phyloP scores from a whole-genome alignment of 2,888 invertebrate species.

The Exephanes ischioxanthus region DNA sequence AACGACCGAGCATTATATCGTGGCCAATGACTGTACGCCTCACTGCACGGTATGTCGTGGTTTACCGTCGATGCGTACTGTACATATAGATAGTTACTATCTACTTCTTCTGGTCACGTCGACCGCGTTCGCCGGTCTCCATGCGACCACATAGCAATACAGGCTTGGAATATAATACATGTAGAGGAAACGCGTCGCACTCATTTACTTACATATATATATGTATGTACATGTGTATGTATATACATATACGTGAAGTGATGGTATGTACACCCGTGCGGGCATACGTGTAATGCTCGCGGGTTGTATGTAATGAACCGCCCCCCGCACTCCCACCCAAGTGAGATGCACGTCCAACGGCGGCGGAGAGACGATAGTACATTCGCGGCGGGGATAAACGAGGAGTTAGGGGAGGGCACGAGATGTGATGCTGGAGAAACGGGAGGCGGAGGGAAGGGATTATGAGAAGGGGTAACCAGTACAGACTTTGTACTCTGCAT shows the following conservation, averaged over 20 bases:
- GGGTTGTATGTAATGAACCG: conserved; percentile 75
- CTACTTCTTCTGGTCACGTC: conserved; percentile 13
- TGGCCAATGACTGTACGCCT: conserved; percentile 10
- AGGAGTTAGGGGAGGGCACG: conserved; percentile 41
- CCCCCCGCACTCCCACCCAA: conserved; percentile 52
- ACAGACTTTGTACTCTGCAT: conserved; percentile 23
- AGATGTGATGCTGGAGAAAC: conserved; percentile 44
- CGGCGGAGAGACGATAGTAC: conserved; percentile 43
- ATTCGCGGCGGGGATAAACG: conserved; percentile 62
- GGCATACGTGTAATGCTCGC: conserved; percentile 68
- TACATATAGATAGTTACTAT: not conserved
- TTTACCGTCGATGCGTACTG: conserved; percentile 21
- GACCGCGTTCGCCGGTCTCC: conserved; percentile 20
- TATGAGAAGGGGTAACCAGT: conserved; percentile 58
- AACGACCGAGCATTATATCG: not conserved
- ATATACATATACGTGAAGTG: not conserved
- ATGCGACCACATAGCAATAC: conserved; percentile 25
- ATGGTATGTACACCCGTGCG: conserved; percentile 21
- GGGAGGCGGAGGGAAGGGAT: conserved; percentile 58
- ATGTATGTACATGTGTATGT: conserved; percentile 1
- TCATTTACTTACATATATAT: not conserved
- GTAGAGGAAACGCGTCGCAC: not conserved
- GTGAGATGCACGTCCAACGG: conserved; percentile 56
- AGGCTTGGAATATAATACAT: not conserved
- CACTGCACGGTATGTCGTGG: not conserved